Percentiles rank a stretch among this genome's conserved stretches.
These are phyloP conservation scores for Salarias fasciatus DNA, from an alignment of 2,797 vertebrate species.

Conservation along the genomic window DNA sequence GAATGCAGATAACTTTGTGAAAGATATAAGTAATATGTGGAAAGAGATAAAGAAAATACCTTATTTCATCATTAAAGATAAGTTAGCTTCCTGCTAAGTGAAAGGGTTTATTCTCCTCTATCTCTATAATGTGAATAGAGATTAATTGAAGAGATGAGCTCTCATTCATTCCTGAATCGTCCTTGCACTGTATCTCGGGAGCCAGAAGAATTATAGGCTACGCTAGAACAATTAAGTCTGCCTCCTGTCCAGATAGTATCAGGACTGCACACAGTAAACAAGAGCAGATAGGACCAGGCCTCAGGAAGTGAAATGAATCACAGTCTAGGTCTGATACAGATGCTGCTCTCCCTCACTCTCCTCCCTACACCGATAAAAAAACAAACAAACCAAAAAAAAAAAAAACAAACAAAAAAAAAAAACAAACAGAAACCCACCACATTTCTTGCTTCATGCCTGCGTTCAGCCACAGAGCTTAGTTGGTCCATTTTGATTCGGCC, in stretches of 20 bases:
- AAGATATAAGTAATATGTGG: not conserved
- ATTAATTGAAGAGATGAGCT: slow-evolving; percentile 52
- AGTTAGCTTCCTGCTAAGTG: slow-evolving; percentile 44
- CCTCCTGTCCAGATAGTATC: slow-evolving; percentile 75
- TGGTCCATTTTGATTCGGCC: slow-evolving; percentile 11
- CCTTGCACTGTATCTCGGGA: slow-evolving; percentile 52
- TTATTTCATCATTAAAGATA: slow-evolving; percentile 41
- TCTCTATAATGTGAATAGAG: slow-evolving; percentile 54
- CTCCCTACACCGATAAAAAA: slow-evolving; percentile 20
- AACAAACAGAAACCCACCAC: slow-evolving; percentile 5
- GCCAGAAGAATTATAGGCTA: slow-evolving; percentile 56
- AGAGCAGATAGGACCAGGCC: slow-evolving; percentile 60
- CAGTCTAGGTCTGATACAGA: slow-evolving; percentile 48
- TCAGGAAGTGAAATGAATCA: slow-evolving; percentile 67
- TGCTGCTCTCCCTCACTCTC: slow-evolving; percentile 1
- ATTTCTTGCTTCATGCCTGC: slow-evolving; percentile 25
- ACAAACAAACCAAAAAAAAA: not conserved
- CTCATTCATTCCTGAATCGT: slow-evolving; percentile 57
- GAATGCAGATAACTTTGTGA: not conserved
- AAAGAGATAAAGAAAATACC: slow-evolving; percentile 10
- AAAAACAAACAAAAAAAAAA: not conserved
- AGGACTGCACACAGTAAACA: slow-evolving; percentile 64
- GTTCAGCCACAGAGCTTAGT: slow-evolving; percentile 31
- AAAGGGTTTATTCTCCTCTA: slow-evolving; percentile 39
- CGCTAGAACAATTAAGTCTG: slow-evolving; percentile 68